phyloP scores from a whole-genome alignment of 2,113 vertebrate genomes.

The Puma concolor region DNA sequence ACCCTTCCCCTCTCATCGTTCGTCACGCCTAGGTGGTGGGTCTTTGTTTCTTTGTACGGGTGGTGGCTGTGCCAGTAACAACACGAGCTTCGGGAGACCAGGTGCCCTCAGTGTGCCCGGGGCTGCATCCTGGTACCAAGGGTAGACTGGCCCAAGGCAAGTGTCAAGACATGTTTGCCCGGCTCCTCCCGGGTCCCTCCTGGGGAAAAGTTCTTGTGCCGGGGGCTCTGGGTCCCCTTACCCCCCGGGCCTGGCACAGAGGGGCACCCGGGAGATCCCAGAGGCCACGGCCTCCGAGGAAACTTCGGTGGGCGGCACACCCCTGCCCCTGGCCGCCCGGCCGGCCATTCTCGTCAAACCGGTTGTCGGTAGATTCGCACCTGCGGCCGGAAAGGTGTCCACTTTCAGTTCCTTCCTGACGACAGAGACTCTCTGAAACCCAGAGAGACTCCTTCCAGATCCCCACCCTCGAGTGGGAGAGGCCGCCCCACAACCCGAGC shows the following conservation, averaged over 20 bases:
- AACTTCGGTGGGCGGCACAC: neutral
- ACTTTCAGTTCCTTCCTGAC: fast-evolving
- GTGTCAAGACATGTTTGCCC: neutral
- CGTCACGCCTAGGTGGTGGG: fast-evolving
- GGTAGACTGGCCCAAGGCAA: neutral
- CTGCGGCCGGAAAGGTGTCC: fast-evolving
- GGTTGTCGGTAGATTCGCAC: fast-evolving
- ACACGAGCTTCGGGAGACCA: neutral
- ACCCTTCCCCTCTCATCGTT: fast-evolving
- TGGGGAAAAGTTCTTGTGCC: fast-evolving
- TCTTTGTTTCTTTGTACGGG: neutral
- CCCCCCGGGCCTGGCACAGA: neutral
- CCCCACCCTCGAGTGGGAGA: neutral
- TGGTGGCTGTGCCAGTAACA: neutral
- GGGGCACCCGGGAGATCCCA: fast-evolving
- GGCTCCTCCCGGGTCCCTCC: neutral
- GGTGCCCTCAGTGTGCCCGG: fast-evolving
- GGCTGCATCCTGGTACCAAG: neutral
- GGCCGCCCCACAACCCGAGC: neutral
- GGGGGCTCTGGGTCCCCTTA: neutral
- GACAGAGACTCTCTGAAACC: neutral
- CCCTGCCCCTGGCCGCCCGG: fast-evolving
- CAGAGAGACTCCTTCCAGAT: neutral
- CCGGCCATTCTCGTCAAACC: fast-evolving
- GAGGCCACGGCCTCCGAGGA: neutral